Percentiles rank a stretch among this genome's conserved stretches.
Conservation (phyloP, 2,113 vertebrate species). For the Fregetta grallaria region DNA sequence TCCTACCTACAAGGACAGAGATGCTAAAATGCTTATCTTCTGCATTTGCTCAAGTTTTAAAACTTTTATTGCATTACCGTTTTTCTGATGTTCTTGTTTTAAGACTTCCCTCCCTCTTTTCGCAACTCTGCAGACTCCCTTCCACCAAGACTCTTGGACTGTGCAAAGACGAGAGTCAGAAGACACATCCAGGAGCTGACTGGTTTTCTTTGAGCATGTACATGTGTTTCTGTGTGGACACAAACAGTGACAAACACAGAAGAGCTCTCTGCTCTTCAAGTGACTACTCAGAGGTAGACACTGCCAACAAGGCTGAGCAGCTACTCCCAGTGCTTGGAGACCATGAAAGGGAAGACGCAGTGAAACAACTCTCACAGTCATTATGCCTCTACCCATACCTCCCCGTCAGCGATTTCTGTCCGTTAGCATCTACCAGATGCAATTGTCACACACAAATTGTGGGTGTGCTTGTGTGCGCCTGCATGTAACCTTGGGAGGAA, state of each 20-base stretch:
- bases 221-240: not conserved
- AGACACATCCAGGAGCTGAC: not conserved
- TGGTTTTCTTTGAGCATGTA: rapidly evolving
- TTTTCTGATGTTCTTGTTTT: not conserved
- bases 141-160: not conserved
- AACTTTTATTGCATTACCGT: not conserved
- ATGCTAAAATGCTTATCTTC: not conserved
- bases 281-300: not conserved
- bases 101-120: not conserved
- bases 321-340: not conserved
- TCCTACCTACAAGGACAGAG: not conserved
- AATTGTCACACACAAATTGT: not conserved
- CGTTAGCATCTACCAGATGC: not conserved
- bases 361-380: not conserved
- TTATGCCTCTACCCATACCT: not conserved
- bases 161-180: rapidly evolving
- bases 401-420: not conserved
- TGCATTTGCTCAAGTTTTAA: not conserved
- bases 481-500: not conserved
- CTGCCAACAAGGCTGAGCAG: not conserved
- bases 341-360: not conserved
- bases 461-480: not conserved
- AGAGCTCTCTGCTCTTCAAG: not conserved
- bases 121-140: not conserved
- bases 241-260: not conserved